Evolutionary conservation across 2,888 invertebrate genomes (phyloP).

Genomic region (Leptinotarsa peninsularis): DNA sequence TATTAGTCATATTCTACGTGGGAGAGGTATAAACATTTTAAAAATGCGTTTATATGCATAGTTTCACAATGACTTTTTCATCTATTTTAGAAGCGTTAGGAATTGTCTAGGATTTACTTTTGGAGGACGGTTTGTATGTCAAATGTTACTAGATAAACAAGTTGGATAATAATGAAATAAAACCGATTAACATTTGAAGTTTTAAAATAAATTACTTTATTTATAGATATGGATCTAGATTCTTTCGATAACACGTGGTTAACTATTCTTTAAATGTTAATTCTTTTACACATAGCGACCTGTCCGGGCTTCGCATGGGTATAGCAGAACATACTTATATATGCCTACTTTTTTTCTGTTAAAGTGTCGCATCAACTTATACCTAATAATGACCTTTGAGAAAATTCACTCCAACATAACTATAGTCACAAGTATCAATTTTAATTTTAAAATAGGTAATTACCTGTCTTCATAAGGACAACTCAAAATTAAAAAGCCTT

Average conservation of each 20-base stretch:
- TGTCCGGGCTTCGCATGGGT: no score
- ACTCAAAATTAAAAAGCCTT: no score
- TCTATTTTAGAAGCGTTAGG: conserved; percentile 11
- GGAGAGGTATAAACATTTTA: conserved; percentile 9
- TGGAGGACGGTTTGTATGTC: not conserved
- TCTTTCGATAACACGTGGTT: conserved; percentile 17
- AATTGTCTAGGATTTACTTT: not conserved
- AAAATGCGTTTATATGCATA: conserved; percentile 5
- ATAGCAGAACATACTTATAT: no score
- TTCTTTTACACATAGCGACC: no score
- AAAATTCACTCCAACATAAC: no score
- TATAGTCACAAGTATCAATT: no score
- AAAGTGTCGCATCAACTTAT: no score
- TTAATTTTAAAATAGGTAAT: no score
- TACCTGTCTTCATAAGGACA: no score
- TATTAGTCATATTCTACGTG: conserved; percentile 16
- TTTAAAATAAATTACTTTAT: conserved; percentile 43
- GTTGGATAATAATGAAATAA: conserved; percentile 16
- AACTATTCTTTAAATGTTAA: no score
- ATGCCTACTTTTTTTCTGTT: no score
- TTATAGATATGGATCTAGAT: conserved; percentile 40
- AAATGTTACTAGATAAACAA: conserved; percentile 15
- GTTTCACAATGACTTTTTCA: not conserved
- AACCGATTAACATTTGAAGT: conserved; percentile 32
- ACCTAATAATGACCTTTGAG: no score